Conservation (phyloP, 2,888 invertebrate species). For the Ariolimax columbianus region DNA sequence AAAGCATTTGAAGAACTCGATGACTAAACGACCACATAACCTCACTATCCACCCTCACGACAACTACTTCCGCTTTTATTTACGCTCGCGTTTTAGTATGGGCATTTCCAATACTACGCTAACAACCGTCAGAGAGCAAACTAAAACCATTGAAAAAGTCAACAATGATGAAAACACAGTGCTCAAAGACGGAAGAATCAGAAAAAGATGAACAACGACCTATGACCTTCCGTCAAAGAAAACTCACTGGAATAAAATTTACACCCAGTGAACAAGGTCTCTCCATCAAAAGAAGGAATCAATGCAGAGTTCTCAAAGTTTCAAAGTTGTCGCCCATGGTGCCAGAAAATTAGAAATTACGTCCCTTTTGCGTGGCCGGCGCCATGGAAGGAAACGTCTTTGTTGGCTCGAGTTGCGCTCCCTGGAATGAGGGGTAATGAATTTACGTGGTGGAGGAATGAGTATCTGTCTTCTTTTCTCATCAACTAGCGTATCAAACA, state of each 20-base stretch:
- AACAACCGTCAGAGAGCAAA: not conserved
- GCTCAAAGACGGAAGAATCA: not conserved
- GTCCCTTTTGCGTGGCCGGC: slow-evolving; percentile 42
- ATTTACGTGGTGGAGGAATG: slow-evolving; percentile 30
- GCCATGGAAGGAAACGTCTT: slow-evolving; percentile 34
- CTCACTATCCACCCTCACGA: not conserved
- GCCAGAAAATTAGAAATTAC: slow-evolving; percentile 45
- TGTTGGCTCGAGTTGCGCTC: slow-evolving; percentile 9
- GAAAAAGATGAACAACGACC: slow-evolving; percentile 16
- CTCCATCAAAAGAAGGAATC: slow-evolving; percentile 33
- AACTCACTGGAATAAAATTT: slow-evolving; percentile 23
- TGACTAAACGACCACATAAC: too few species aligned
- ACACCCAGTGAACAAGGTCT: slow-evolving; percentile 38
- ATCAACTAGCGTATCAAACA: slow-evolving; percentile 32
- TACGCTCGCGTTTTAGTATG: not conserved
- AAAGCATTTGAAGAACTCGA: too few species aligned
- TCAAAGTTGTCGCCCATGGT: slow-evolving; percentile 40
- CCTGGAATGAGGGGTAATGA: slow-evolving; percentile 34
- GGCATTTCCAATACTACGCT: not conserved
- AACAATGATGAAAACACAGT: not conserved
- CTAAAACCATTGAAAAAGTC: not conserved
- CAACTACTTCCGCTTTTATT: not conserved
- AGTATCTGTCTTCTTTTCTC: not conserved
- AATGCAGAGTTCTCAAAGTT: slow-evolving; percentile 27
- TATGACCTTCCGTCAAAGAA: slow-evolving; percentile 29